phyloP scores from a whole-genome alignment of 2,113 vertebrate genomes.

The Plecturocebus donacophilus region DNA sequence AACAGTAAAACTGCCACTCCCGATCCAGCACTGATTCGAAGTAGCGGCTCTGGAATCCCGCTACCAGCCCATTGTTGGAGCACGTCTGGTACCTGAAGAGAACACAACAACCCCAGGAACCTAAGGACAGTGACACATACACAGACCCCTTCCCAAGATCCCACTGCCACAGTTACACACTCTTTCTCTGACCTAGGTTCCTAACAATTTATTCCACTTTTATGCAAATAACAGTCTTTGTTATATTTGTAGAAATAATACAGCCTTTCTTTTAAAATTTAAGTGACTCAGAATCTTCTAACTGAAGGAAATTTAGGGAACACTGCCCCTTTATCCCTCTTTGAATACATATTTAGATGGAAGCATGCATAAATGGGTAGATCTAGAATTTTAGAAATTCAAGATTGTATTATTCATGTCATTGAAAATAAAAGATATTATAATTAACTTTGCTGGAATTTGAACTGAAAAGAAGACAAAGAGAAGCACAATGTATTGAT shows the following conservation, averaged over 20 bases:
- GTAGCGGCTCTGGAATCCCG: slow-evolving; percentile 96
- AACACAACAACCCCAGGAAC: neutral
- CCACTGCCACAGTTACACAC: neutral
- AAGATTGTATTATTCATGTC: neutral
- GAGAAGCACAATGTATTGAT: neutral
- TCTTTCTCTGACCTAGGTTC: neutral
- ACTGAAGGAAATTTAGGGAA: neutral
- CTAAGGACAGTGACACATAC: accelerated
- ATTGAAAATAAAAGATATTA: neutral
- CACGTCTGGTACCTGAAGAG: slow-evolving; percentile 93
- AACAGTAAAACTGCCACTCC: slow-evolving; percentile 99
- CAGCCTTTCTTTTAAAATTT: neutral
- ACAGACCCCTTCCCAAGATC: neutral
- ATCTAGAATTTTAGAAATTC: neutral
- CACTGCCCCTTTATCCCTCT: neutral
- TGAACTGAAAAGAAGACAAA: neutral
- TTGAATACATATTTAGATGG: neutral
- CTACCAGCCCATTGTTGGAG: slow-evolving; percentile 94
- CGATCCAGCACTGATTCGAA: slow-evolving; percentile 95
- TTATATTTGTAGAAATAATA: neutral
- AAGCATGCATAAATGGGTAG: neutral
- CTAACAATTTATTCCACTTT: neutral
- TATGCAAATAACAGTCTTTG: neutral
- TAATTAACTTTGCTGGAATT: neutral
- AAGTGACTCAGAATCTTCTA: neutral